Evolutionary conservation across 2,113 vertebrate genomes (phyloP).

Genomic region (Theristicus caerulescens): DNA sequence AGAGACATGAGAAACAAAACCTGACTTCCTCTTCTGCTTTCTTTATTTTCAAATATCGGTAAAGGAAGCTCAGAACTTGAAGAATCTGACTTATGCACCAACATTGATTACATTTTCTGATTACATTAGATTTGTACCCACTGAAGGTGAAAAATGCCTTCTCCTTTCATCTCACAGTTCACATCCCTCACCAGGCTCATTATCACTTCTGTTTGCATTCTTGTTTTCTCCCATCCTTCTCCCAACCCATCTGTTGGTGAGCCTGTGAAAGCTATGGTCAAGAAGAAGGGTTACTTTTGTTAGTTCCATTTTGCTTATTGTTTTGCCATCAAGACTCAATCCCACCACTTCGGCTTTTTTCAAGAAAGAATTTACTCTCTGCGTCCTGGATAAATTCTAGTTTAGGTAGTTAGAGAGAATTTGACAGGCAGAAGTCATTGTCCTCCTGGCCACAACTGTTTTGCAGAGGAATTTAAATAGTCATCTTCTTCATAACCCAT

Average conservation of each 20-base stretch:
- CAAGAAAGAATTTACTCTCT: neutral
- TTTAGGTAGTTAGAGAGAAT: neutral
- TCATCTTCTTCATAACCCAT: neutral
- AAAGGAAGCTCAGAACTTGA: neutral
- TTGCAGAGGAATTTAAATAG: neutral
- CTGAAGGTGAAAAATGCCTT: neutral
- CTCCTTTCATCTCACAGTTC: neutral
- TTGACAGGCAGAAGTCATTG: neutral
- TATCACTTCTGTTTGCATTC: neutral
- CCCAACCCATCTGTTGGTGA: neutral
- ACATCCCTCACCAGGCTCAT: neutral
- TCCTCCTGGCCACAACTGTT: neutral
- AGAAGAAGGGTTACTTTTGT: neutral
- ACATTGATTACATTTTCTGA: neutral
- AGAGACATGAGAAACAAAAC: neutral
- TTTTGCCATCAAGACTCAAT: neutral
- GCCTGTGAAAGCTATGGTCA: neutral
- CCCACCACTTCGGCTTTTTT: neutral
- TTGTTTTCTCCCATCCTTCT: neutral
- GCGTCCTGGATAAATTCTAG: neutral
- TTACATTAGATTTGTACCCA: neutral
- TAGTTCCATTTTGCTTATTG: neutral
- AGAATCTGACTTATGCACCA: neutral
- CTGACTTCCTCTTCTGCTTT: neutral
- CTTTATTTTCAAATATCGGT: neutral